A percentile compares a stretch with the other conserved stretches of the same genome.
Conservation (phyloP, 2,113 vertebrate genomes). For the Ivindomyrus marchei region DNA sequence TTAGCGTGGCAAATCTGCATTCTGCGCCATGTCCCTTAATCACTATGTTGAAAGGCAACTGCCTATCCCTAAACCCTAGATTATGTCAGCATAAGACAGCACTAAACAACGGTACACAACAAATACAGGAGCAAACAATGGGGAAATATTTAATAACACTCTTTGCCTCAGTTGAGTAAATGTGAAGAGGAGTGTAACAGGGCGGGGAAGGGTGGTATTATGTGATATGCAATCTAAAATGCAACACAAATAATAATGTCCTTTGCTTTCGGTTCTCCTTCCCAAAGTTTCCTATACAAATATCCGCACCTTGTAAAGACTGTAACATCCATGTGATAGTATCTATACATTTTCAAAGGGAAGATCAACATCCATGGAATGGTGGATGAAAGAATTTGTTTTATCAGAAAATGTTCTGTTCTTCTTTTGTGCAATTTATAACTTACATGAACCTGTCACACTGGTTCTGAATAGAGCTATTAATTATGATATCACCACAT, state of each 20-base stretch:
- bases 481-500: neutral
- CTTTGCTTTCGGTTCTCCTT: neutral
- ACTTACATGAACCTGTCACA: neutral
- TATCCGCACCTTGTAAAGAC: neutral
- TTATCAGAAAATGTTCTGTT: neutral
- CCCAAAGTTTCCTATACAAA: neutral
- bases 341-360: neutral
- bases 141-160: slow-evolving; percentile 10
- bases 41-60: slow-evolving; percentile 11
- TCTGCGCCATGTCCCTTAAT: neutral
- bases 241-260: neutral
- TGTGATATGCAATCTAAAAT: slow-evolving; percentile 1
- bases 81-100: slow-evolving; percentile 9
- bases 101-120: neutral
- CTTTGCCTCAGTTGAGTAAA: slow-evolving; percentile 24
- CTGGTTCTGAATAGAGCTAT: neutral
- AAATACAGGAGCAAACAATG: slow-evolving; percentile 1
- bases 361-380: neutral
- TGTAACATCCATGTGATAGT: neutral
- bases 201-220: neutral
- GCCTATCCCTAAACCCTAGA: neutral
- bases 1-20: neutral
- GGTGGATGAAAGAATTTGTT: neutral
- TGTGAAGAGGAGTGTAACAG: slow-evolving; percentile 33
- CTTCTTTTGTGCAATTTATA: neutral